These are phyloP conservation scores for Bothrops alternatus DNA, from an alignment of 2,797 vertebrate genomes.

Conservation along the genomic window DNA sequence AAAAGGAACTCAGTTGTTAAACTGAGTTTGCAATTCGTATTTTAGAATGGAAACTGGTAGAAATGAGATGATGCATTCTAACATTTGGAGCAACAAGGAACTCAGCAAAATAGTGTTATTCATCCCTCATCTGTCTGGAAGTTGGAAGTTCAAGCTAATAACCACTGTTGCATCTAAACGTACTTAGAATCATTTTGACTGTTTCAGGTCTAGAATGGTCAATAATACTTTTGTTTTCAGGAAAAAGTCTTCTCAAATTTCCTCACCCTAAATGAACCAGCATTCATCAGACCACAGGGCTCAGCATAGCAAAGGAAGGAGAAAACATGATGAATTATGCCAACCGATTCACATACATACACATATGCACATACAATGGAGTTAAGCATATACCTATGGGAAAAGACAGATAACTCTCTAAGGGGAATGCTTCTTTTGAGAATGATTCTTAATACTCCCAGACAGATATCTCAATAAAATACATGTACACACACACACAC, in stretches of 20 bases:
- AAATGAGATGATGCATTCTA: not conserved
- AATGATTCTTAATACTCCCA: constrained; percentile 51
- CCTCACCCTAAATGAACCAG: not conserved
- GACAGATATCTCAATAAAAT: constrained; percentile 42
- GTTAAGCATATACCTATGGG: not conserved
- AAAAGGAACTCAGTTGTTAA: not conserved
- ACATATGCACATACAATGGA: not conserved
- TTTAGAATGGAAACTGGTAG: not conserved
- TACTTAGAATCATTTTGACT: not conserved
- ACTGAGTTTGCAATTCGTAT: not conserved
- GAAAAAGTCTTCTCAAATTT: not conserved
- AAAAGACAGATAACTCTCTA: not conserved
- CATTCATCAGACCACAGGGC: not conserved
- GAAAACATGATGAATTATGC: too few species aligned
- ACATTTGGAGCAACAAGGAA: not conserved
- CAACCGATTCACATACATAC: not conserved
- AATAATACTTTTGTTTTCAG: not conserved
- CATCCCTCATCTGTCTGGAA: not conserved
- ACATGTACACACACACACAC: too few species aligned
- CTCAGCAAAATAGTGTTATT: not conserved
- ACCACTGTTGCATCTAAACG: not conserved
- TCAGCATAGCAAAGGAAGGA: not conserved
- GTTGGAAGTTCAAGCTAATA: not conserved
- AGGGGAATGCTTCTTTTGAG: not conserved
- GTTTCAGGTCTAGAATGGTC: not conserved